These are phyloP conservation scores for Ophthalmolycus amberensis DNA, from an alignment of 2,113 vertebrate species.

Conservation along the genomic window DNA sequence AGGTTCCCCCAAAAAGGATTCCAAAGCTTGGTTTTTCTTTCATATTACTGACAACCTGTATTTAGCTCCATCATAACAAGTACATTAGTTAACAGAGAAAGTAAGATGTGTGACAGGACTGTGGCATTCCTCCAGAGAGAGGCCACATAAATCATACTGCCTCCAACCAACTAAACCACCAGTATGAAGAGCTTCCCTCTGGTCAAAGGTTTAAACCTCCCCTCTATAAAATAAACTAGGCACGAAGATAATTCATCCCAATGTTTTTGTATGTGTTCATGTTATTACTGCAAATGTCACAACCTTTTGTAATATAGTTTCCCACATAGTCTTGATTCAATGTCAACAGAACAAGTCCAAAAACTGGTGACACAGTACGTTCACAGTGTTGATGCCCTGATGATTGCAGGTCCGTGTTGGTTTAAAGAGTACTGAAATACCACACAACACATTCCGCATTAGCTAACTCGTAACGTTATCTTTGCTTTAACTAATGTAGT, in stretches of 20 bases:
- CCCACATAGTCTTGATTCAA: neutral
- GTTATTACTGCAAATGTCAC: neutral
- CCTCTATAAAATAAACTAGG: constrained; percentile 10
- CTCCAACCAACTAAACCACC: constrained; percentile 11
- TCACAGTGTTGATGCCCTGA: neutral
- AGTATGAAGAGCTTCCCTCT: constrained; percentile 5
- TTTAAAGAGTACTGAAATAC: neutral
- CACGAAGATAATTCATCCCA: neutral
- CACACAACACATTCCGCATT: neutral
- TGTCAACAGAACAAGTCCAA: neutral
- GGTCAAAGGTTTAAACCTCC: constrained; percentile 46
- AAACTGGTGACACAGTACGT: neutral
- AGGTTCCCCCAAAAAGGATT: neutral
- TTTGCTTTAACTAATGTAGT: constrained; percentile 3
- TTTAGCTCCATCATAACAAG: neutral
- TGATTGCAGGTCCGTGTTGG: neutral
- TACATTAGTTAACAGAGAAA: neutral
- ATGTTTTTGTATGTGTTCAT: too few species aligned
- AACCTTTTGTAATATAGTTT: neutral
- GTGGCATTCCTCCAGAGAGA: neutral
- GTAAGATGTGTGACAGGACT: neutral
- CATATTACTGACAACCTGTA: neutral
- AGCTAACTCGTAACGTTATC: neutral
- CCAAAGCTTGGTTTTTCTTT: neutral
- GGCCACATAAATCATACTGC: neutral